Evolutionary conservation across 2,113 vertebrate species (phyloP).

Genomic region (Mobula hypostoma): DNA sequence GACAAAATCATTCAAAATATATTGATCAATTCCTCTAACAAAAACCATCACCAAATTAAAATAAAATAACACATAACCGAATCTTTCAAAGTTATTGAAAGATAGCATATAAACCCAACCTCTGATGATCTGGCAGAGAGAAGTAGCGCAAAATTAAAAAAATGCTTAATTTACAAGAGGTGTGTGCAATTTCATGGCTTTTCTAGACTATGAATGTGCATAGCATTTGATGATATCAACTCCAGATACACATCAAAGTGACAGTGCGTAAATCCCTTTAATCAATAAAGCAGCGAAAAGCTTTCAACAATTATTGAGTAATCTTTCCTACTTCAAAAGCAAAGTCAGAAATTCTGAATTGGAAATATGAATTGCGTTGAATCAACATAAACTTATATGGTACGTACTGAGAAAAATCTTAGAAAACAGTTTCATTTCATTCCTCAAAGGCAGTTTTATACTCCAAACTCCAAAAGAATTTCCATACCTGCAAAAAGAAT

Average conservation of each 20-base stretch:
- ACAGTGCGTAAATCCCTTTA: conserved; percentile 20
- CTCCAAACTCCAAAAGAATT: background rate
- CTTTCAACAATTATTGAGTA: conserved; percentile 18
- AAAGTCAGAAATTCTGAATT: background rate
- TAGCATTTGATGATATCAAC: background rate
- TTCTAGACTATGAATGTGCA: background rate
- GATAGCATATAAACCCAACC: background rate
- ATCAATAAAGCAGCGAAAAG: conserved; percentile 33
- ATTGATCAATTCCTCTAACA: background rate
- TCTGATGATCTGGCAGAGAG: background rate
- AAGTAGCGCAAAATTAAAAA: background rate
- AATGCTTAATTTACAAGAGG: background rate
- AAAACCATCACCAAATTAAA: background rate
- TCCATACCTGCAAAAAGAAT: background rate
- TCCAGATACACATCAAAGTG: conserved; percentile 23
- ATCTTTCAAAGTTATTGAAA: conserved; percentile 18
- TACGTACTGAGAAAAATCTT: background rate
- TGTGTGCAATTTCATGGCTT: conserved; percentile 25
- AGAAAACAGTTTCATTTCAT: background rate
- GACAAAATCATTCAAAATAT: conserved; percentile 16
- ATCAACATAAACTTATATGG: background rate
- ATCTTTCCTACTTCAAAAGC: background rate
- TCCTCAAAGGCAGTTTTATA: background rate
- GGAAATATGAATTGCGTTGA: background rate
- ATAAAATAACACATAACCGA: background rate